A percentile compares a stretch with the other conserved stretches of the same genome.
These are phyloP conservation scores for Serranus cabrilla DNA, from an alignment of 2,797 vertebrate genomes.

Conservation along the genomic window DNA sequence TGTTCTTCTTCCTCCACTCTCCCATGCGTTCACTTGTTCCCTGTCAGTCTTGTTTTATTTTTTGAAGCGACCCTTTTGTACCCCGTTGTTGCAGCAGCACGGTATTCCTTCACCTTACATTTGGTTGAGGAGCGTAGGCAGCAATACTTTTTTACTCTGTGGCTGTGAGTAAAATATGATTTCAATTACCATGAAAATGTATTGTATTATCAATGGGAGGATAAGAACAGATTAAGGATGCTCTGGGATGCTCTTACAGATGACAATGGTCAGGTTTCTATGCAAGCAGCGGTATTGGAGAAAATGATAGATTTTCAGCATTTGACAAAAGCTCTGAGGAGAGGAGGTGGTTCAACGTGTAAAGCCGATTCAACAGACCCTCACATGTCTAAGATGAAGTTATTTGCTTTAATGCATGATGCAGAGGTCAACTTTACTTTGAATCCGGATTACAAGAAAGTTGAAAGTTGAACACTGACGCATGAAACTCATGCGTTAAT, in stretches of 20 bases:
- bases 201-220: conserved; percentile 76
- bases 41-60: conserved; percentile 27
- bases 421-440: conserved; percentile 10
- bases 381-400: conserved; percentile 16
- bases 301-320: conserved; percentile 38
- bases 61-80: conserved; percentile 43
- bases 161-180: conserved; percentile 75
- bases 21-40: conserved; percentile 6
- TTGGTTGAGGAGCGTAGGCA: conserved; percentile 61
- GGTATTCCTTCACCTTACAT: conserved; percentile 53
- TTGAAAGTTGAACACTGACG: too few species aligned
- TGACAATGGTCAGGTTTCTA: conserved; percentile 71
- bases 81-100: conserved; percentile 34
- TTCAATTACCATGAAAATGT: conserved; percentile 76
- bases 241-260: conserved; percentile 64
- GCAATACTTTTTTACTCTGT: conserved; percentile 57
- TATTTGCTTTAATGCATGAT: conserved; percentile 7
- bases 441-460: too few species aligned
- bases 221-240: conserved; percentile 71
- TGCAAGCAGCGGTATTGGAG: conserved; percentile 52
- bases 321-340: conserved; percentile 56
- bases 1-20: conserved; percentile 26
- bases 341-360: conserved; percentile 42
- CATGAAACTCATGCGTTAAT: too few species aligned
- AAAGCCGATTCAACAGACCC: conserved; percentile 43